phyloP scores from a whole-genome alignment of 2,797 vertebrate species.

The Leptatherina wallacei region DNA sequence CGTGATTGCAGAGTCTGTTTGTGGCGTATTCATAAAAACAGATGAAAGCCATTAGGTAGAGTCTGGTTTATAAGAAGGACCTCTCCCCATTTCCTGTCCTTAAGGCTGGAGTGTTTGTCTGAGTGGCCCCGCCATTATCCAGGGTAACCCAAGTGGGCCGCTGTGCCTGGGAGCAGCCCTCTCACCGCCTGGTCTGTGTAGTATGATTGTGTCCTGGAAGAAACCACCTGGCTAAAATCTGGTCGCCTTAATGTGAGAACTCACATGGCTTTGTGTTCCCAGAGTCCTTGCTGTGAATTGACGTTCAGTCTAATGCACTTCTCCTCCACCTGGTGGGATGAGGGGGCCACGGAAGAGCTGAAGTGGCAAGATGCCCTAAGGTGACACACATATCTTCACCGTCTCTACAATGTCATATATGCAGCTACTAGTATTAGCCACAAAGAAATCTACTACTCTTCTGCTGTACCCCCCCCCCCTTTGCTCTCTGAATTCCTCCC shows the following conservation, averaged over 20 bases:
- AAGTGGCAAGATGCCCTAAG: background rate
- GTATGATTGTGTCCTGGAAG: constrained; percentile 52
- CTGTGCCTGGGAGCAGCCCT: constrained; percentile 53
- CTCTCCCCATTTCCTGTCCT: constrained; percentile 65
- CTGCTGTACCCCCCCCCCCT: background rate
- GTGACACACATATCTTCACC: constrained; percentile 7
- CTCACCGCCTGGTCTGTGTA: constrained; percentile 47
- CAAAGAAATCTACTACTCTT: constrained; percentile 5
- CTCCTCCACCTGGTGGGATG: constrained; percentile 1
- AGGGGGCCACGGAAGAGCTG: background rate
- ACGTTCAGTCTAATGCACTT: constrained; percentile 42
- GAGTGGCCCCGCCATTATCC: constrained; percentile 69
- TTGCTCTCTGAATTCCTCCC: constrained; percentile 34
- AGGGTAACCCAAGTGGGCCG: constrained; percentile 57
- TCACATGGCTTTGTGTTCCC: constrained; percentile 62
- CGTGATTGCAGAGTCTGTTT: constrained; percentile 43
- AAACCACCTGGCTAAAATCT: constrained; percentile 62
- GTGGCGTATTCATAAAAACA: constrained; percentile 59
- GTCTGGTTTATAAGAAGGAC: constrained; percentile 49
- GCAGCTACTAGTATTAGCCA: constrained; percentile 1
- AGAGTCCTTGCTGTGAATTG: constrained; percentile 45
- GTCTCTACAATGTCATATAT: background rate
- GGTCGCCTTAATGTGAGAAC: constrained; percentile 70
- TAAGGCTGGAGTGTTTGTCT: constrained; percentile 73
- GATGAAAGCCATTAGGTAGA: constrained; percentile 68